Percentiles rank a stretch among this genome's conserved stretches.
Conservation (phyloP, 2,888 invertebrate species). For the Apodemia zela region DNA sequence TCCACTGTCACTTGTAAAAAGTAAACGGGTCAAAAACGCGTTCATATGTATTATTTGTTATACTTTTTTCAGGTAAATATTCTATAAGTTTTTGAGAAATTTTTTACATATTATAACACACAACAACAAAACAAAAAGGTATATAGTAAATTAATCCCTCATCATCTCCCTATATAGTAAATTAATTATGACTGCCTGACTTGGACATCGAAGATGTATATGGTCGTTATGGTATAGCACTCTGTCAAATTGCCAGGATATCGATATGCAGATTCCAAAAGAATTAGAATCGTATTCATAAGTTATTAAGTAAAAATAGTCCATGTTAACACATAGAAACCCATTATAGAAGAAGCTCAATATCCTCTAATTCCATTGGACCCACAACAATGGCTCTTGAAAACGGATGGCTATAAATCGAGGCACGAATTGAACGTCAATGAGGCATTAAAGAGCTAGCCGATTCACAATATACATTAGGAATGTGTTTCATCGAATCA, state of each 20-base stretch:
- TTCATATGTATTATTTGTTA: no score
- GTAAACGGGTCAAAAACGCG: no score
- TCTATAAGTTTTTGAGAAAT: no score
- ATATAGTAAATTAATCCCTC: no score
- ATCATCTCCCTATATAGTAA: no score
- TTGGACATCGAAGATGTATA: no score
- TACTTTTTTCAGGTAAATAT: no score
- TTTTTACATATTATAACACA: no score
- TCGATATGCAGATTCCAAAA: background rate
- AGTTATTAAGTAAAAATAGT: background rate
- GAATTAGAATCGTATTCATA: background rate
- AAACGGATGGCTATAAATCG: constrained; percentile 70
- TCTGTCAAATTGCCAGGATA: background rate
- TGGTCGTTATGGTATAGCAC: no score
- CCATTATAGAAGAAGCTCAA: constrained; percentile 35
- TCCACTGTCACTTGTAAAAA: no score
- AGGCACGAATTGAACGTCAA: constrained; percentile 66
- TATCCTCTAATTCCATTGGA: constrained; percentile 64
- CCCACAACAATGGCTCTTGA: constrained; percentile 61
- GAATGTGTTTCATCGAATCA: constrained; percentile 77
- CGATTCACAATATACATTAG: constrained; percentile 73
- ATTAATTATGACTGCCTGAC: no score
- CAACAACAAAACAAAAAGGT: no score
- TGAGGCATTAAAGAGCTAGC: constrained; percentile 69
- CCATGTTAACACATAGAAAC: constrained; percentile 12